Evolutionary conservation across 1,140 invertebrate species (phyloP).

Genomic region (Ceratosolen solmsi): DNA sequence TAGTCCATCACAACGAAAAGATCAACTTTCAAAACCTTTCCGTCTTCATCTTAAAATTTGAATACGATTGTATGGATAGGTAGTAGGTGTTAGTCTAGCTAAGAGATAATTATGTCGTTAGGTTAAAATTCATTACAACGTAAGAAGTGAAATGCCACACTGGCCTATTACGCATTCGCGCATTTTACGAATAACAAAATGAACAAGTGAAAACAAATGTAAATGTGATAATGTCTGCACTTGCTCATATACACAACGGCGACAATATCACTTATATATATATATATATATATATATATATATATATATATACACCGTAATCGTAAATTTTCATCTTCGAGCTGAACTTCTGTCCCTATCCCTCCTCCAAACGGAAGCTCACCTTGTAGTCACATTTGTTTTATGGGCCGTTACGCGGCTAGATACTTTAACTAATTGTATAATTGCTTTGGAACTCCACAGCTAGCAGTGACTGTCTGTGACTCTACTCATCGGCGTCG

Average conservation of each 20-base stretch:
- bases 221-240: background rate
- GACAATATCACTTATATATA: constrained; percentile 20
- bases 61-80: no score
- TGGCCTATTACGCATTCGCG: no score
- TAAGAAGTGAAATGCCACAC: no score
- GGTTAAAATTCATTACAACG: no score
- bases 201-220: background rate
- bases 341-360: background rate
- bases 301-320: no score
- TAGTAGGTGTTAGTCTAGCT: no score
- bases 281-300: no score
- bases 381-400: constrained; percentile 70
- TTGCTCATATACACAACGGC: background rate
- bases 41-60: no score
- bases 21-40: no score
- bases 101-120: no score
- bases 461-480: constrained; percentile 9
- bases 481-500: constrained; percentile 57
- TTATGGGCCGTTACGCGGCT: constrained; percentile 69
- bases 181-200: no score
- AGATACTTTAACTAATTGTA: constrained; percentile 74
- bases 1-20: no score
- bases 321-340: constrained; percentile 39
- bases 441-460: constrained; percentile 67
- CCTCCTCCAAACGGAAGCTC: background rate